Evolutionary conservation across 1,140 invertebrate species (phyloP).

Genomic region (Charaxes varanes): DNA sequence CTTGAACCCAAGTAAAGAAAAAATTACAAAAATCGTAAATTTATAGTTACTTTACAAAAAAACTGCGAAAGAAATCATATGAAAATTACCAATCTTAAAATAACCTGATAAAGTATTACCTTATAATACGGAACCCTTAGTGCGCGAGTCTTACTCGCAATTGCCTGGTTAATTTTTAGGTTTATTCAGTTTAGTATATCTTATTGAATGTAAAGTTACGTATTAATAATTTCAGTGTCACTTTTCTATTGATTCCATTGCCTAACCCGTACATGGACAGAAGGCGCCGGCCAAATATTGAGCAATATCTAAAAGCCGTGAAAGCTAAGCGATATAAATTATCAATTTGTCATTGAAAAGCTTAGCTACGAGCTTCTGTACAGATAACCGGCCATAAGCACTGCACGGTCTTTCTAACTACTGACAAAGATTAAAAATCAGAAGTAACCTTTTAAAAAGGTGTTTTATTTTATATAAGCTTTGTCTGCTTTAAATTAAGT

Average conservation of each 20-base stretch:
- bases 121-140: too few relatives aligned
- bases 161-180: too few relatives aligned
- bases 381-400: conserved; percentile 27
- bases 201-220: neutral
- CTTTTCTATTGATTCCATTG: conserved; percentile 2
- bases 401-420: conserved; percentile 11
- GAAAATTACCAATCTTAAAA: too few relatives aligned
- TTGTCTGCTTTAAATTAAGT: too few relatives aligned
- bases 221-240: neutral
- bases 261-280: conserved; percentile 8
- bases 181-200: neutral
- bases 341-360: conserved; percentile 30
- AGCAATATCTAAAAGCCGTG: conserved; percentile 19
- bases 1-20: too few relatives aligned
- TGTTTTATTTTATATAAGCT: neutral
- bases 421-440: conserved; percentile 16
- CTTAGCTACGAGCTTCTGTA: conserved; percentile 30
- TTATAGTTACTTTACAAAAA: too few relatives aligned
- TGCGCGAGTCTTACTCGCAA: too few relatives aligned
- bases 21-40: too few relatives aligned
- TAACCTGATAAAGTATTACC: too few relatives aligned
- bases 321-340: conserved; percentile 23
- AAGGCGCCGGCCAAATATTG: conserved; percentile 13
- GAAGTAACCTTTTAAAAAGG: neutral
- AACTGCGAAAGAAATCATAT: too few relatives aligned